Base-by-base conservation (phyloP, 2,888 invertebrate species). In the Melieria crassipennis region DNA sequence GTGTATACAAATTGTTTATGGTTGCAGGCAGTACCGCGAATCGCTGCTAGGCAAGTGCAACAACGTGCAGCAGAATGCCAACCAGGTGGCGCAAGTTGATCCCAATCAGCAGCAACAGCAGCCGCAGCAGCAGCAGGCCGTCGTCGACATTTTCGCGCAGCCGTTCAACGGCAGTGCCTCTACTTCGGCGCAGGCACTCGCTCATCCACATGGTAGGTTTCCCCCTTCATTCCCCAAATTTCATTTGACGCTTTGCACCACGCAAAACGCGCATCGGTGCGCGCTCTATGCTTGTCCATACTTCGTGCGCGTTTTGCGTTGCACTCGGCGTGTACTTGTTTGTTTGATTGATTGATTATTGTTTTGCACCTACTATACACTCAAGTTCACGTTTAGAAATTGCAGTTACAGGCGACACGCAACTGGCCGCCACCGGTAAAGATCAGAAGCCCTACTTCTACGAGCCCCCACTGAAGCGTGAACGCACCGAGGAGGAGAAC, bases 401-500 rank as follows among this genome's bases (percentile, higher is more conserved):
- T 73, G 81, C 85, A 72, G 85, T 84, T 74, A 84, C 84, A 75
- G 81, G 84, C 73, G 84, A 84, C 73, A 80, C 82, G 43, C 84
- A 84, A 72, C 75, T 84, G 58, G 82, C 85, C 48, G 80, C 83
- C 43, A 79, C 80, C 52, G 79, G 78, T 46, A 79, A 82, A 55
- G 85, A 84, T 60, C 82, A 84, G 70, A 84, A 84, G 69, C 85
- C 85, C 74, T 83, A 84, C 67, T 84, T 84, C 75, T 84, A 84
- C 75, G 84, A 84, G 75, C 82, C 85, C 45, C 80, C 84, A 30
- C 52, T 85, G 46, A 84, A 84, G 72, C 82, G 84, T 0, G 85
- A 84, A 67, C 83, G 84, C 7, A 77, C 78, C 68, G 84, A 84
- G 55, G 84, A 84, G 60, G 84, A 84, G 65, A 58, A 77, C 42